phyloP scores from a whole-genome alignment of 2,113 vertebrate genomes.

The Agapornis roseicollis region DNA sequence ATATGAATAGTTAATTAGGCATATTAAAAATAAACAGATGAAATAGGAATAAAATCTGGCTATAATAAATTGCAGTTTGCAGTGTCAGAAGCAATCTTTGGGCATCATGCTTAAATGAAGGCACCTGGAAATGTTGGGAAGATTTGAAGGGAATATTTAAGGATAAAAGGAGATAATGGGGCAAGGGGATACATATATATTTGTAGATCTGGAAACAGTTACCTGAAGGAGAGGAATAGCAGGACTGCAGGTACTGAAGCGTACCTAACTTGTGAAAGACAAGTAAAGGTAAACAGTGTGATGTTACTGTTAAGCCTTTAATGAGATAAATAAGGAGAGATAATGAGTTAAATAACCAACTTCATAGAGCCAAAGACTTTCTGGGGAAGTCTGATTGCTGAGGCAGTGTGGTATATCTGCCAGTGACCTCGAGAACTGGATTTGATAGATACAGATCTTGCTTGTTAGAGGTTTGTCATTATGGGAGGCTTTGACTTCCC shows the following conservation, averaged over 20 bases:
- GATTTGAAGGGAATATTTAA: neutral
- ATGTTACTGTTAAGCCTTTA: slow-evolving; percentile 32
- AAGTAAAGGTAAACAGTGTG: neutral
- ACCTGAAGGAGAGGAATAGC: neutral
- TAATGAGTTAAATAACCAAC: slow-evolving; percentile 21
- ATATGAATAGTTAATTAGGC: neutral
- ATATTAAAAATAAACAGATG: neutral
- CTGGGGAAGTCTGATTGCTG: neutral
- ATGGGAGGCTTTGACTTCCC: neutral
- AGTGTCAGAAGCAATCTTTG: neutral
- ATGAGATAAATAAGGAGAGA: slow-evolving; percentile 25
- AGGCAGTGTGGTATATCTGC: neutral
- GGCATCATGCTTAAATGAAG: neutral
- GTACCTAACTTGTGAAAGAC: neutral
- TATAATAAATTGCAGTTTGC: neutral
- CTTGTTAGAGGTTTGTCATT: slow-evolving; percentile 31
- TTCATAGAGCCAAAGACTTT: slow-evolving; percentile 2
- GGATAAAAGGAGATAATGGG: neutral
- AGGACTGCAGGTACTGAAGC: neutral
- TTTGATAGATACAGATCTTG: slow-evolving; percentile 25
- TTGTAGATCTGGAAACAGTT: neutral
- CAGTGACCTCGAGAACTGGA: slow-evolving; percentile 21
- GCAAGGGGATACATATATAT: neutral
- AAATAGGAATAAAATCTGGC: neutral
- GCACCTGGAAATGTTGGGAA: neutral